A percentile compares a stretch with the other conserved stretches of the same genome.
Conservation (phyloP, 2,113 vertebrate species). For the Eonycteris spelaea region DNA sequence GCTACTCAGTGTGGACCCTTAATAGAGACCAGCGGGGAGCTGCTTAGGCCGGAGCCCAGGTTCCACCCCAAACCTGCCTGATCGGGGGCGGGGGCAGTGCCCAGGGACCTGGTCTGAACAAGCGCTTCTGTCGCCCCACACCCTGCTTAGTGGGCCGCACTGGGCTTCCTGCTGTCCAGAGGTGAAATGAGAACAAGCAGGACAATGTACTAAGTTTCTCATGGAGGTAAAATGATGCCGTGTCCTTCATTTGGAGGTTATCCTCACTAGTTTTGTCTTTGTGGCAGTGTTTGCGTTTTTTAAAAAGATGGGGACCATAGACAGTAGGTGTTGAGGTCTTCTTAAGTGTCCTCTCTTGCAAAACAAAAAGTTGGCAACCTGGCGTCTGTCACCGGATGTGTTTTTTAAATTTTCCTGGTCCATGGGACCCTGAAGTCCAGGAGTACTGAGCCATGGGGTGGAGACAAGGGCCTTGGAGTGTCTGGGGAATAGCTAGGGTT, state of each 20-base stretch:
- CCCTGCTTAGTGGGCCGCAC: not conserved
- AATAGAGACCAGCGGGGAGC: not conserved
- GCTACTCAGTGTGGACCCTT: not conserved
- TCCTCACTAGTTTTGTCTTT: not conserved
- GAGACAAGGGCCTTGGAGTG: too few relatives aligned
- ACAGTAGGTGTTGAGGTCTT: not conserved
- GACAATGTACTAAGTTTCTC: not conserved
- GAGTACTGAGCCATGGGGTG: not conserved
- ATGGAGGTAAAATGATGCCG: not conserved
- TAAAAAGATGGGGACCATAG: not conserved
- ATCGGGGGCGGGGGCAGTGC: too few relatives aligned
- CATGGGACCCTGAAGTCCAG: not conserved
- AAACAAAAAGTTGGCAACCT: not conserved
- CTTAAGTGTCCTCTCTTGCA: not conserved
- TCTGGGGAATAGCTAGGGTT: not conserved
- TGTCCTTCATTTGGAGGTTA: not conserved
- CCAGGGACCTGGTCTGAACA: not conserved
- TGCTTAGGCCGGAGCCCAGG: not conserved
- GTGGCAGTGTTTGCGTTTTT: not conserved
- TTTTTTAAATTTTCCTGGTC: not conserved
- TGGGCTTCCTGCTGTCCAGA: not conserved
- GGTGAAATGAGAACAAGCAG: fast-evolving
- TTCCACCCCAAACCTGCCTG: not conserved
- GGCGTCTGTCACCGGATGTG: not conserved
- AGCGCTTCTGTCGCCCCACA: too few relatives aligned